Percentiles rank a stretch among this genome's conserved stretches.
phyloP scores from a whole-genome alignment of 1,140 invertebrate genomes.

The Danaus plexippus region DNA sequence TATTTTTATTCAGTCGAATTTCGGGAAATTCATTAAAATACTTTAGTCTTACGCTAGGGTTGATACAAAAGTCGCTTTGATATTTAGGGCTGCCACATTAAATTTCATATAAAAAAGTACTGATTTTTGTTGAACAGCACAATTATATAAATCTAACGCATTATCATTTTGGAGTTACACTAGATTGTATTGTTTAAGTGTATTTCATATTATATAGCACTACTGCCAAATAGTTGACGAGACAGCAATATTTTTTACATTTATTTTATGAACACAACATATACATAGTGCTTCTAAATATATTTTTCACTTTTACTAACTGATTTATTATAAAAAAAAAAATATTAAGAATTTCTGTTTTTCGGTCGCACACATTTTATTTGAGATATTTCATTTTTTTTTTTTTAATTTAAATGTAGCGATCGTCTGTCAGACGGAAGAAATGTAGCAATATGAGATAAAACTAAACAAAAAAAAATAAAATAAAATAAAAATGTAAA shows the following conservation, averaged over 20 bases:
- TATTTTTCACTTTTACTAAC: no score
- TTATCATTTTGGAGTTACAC: no score
- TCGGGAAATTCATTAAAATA: no score
- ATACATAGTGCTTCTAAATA: no score
- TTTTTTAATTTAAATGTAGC: background rate
- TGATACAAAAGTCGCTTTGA: no score
- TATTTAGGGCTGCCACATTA: no score
- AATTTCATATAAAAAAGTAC: no score
- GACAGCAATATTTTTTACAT: constrained; percentile 19
- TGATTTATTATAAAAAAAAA: no score
- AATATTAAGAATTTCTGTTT: no score
- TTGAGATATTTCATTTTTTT: constrained; percentile 12
- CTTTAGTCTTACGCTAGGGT: no score
- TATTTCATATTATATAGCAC: constrained; percentile 16
- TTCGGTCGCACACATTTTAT: background rate
- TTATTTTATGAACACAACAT: constrained; percentile 13
- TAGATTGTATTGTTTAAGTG: constrained; percentile 5
- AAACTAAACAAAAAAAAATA: background rate
- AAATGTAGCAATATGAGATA: constrained; percentile 29
- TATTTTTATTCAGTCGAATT: no score
- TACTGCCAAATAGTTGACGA: constrained; percentile 21
- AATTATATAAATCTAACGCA: background rate
- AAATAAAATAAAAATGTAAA: constrained; percentile 39
- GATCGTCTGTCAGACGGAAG: constrained; percentile 9
- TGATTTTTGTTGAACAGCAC: background rate